Evolutionary conservation across 2,797 vertebrate species (phyloP).

Genomic region (Gymnothorax javanicus): DNA sequence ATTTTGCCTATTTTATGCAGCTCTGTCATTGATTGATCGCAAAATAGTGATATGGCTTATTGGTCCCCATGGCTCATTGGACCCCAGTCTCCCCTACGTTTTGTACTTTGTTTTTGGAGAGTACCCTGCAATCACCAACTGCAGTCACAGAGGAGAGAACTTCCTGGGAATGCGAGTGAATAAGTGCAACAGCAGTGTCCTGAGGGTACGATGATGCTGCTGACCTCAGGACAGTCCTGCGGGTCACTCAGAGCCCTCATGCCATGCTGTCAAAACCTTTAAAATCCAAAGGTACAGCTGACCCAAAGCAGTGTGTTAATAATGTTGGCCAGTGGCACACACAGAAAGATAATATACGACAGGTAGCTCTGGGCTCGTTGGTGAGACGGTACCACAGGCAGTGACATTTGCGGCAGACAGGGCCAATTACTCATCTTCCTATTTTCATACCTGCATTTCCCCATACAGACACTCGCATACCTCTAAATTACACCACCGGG

Average conservation of each 20-base stretch:
- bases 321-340: background rate
- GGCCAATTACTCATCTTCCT: background rate
- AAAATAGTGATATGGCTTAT: too few relatives aligned
- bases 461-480: background rate
- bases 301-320: background rate
- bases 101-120: background rate
- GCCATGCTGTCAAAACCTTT: background rate
- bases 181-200: background rate
- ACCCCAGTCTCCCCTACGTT: too few relatives aligned
- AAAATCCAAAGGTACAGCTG: background rate
- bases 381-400: background rate
- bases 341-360: background rate
- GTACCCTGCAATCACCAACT: background rate
- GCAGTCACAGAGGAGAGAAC: background rate
- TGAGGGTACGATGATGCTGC: background rate
- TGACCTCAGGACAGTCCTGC: background rate
- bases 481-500: background rate
- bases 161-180: background rate
- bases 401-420: background rate
- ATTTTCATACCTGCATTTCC: background rate
- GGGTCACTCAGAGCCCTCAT: background rate
- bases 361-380: background rate
- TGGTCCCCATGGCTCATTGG: too few relatives aligned
- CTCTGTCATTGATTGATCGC: too few relatives aligned
- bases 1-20: too few relatives aligned